These are phyloP conservation scores for Rhincodon typus DNA, from an alignment of 2,797 vertebrate genomes.

Conservation along the genomic window DNA sequence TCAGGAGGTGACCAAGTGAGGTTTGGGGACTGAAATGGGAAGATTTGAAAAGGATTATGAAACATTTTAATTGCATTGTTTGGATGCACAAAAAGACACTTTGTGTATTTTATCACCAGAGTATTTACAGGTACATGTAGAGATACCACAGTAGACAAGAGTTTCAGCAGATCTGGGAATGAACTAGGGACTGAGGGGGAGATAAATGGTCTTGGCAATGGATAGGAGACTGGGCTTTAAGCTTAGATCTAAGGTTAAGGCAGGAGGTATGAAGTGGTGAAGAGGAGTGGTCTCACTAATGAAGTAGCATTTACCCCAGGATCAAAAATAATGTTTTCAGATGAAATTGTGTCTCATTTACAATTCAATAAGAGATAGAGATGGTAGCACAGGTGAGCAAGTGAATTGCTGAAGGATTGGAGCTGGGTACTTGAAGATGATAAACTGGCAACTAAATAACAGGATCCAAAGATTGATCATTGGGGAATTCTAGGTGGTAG, in stretches of 20 bases:
- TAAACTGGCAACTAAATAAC: not conserved
- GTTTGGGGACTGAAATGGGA: not conserved
- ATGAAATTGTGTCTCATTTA: not conserved
- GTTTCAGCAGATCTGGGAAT: not conserved
- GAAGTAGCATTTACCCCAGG: not conserved
- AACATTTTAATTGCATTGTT: not conserved
- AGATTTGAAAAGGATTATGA: not conserved
- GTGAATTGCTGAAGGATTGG: not conserved
- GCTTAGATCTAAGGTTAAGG: not conserved
- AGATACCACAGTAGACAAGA: not conserved
- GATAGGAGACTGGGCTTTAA: not conserved
- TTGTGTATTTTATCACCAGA: not conserved
- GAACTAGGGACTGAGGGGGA: not conserved
- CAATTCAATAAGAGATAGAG: not conserved
- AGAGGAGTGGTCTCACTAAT: not conserved
- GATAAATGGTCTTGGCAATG: not conserved
- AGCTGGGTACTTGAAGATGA: not conserved
- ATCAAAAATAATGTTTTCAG: not conserved
- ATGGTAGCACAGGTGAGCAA: not conserved
- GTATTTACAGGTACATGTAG: not conserved
- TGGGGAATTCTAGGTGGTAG: not conserved
- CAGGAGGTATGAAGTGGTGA: not conserved
- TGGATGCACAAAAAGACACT: not conserved
- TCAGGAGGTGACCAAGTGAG: not conserved
- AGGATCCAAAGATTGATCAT: not conserved